Evolutionary conservation across 2,888 invertebrate species (phyloP).

Genomic region (Pristionchus entomophagus): DNA sequence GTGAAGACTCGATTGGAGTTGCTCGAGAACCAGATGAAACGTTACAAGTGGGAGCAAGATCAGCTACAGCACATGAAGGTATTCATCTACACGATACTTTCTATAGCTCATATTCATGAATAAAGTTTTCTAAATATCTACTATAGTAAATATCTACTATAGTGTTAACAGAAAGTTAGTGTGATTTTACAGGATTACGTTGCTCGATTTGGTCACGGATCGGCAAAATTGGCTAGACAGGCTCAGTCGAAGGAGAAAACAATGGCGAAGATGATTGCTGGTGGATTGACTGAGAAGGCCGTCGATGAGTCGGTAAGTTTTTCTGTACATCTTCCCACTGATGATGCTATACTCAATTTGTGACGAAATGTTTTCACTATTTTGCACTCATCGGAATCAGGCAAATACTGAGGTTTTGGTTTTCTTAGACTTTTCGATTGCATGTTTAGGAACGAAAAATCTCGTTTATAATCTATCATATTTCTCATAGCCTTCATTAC

Average conservation of each 20-base stretch:
- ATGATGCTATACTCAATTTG: background rate
- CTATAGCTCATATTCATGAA: background rate
- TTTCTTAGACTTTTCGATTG: no score
- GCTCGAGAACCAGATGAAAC: slow-evolving; percentile 97
- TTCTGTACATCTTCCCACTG: background rate
- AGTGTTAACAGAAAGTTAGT: background rate
- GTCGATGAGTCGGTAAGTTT: slow-evolving; percentile 83
- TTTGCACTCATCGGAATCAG: no score
- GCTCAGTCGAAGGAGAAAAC: slow-evolving; percentile 99
- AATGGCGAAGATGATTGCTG: slow-evolving; percentile 98
- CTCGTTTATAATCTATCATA: no score
- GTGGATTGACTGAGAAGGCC: slow-evolving; percentile 96
- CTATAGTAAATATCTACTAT: background rate
- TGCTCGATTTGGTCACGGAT: slow-evolving; percentile 98
- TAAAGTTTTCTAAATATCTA: slow-evolving; percentile 29
- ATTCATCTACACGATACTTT: slow-evolving; percentile 48
- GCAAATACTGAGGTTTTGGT: no score
- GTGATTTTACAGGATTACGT: slow-evolving; percentile 87
- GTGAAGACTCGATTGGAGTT: slow-evolving; percentile 92
- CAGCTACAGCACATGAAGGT: slow-evolving; percentile 99
- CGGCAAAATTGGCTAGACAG: slow-evolving; percentile 96
- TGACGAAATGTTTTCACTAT: background rate
- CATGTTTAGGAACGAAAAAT: no score
- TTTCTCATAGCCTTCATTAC: no score
- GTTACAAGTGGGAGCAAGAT: slow-evolving; percentile 99